Base-by-base conservation (phyloP, 2,113 vertebrate species). In the Scatophagus argus region DNA sequence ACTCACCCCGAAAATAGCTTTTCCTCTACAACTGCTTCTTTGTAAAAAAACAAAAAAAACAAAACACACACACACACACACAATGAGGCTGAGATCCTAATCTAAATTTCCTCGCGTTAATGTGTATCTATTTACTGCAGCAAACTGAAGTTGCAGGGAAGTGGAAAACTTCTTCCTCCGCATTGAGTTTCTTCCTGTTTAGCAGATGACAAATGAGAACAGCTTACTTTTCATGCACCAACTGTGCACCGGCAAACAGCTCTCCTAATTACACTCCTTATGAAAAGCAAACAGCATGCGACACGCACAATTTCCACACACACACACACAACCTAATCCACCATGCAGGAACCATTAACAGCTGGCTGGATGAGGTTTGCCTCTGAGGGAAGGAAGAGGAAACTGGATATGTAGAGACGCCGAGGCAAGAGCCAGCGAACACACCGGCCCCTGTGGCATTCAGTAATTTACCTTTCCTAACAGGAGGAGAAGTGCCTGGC, bases 391-490 rank as follows among this genome's bases (percentile, higher is more conserved):
- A 56, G 79, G 69, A 84, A 79, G 70, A 81, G 81, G 86, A 90
- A 89, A 83, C 63, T 55, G 77, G 63, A 76, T 71, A 59, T 27
- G 31, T 21, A 43, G 44, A 54, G 36, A 77, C 19, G 67, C 71
- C 79, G 62, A 85, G 31, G 47, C 44, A 21, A 64, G 47, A 58
- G 25, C 34, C 65, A 19, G 31, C 23, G 47, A 69, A 36, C 43
- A 62, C 61, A n/a, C 17, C 6, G 2, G 17, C 7, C 27, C 27
- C 0, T 1, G 32, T 27, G 39, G 38, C 62, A 32, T n/a, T 56
- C 66, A 36, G 69, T 77, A 11, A 92, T 94, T 97, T 94, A 99
- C 98, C 97, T 97, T 96, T 90, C 93, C 95, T 7, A 98, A 83
- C 87, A 96, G 70, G 71, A 96, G 93, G 38, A 82, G 83, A 14